phyloP scores from a whole-genome alignment of 2,888 invertebrate species.

The Euphydryas editha region DNA sequence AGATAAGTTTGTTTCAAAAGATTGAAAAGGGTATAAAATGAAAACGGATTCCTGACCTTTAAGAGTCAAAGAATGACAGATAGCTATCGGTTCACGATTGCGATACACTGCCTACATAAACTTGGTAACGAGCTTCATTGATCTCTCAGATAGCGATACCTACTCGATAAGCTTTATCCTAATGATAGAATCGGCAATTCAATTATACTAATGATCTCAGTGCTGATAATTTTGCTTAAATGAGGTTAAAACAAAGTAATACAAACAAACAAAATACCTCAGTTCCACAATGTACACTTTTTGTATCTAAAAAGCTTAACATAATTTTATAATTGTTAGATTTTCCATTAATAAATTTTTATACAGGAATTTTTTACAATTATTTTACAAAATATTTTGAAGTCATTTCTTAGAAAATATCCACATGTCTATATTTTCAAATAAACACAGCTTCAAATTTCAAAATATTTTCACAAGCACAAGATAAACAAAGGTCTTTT shows the following conservation, averaged over 20 bases:
- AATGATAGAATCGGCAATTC: slow-evolving; percentile 67
- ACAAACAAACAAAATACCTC: background rate
- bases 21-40: slow-evolving; percentile 23
- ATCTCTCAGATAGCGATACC: slow-evolving; percentile 66
- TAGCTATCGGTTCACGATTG: slow-evolving; percentile 46
- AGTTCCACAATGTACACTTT: no score
- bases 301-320: no score
- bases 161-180: slow-evolving; percentile 65
- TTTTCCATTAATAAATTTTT: no score
- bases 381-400: no score
- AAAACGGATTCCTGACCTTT: slow-evolving; percentile 36
- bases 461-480: no score
- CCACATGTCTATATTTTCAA: no score
- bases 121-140: slow-evolving; percentile 69
- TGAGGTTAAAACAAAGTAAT: background rate
- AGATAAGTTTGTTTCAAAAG: slow-evolving; percentile 14
- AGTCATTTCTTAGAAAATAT: no score
- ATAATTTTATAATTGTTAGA: no score
- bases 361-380: no score
- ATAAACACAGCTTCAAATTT: background rate
- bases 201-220: slow-evolving; percentile 68
- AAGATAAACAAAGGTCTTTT: background rate
- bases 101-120: slow-evolving; percentile 38
- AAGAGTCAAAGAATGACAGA: slow-evolving; percentile 40
- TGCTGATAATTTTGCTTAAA: slow-evolving; percentile 10